phyloP scores from a whole-genome alignment of 1,140 invertebrate species.

The Brachionus paranguensis region DNA sequence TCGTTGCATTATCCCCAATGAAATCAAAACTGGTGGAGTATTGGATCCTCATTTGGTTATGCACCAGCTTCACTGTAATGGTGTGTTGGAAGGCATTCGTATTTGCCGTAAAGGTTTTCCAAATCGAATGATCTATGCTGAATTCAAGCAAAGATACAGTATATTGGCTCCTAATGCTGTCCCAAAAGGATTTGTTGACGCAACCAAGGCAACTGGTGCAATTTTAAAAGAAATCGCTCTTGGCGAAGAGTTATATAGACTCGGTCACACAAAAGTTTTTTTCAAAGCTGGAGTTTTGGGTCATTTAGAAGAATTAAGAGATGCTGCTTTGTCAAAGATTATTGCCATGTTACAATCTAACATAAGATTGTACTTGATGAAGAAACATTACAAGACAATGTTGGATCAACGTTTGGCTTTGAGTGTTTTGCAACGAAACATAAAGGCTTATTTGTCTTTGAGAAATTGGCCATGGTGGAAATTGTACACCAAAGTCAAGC shows the following conservation, averaged over 20 bases:
- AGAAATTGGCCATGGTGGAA: conserved; percentile 99
- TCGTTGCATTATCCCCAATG: conserved; percentile 99
- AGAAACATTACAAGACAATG: conserved; percentile 88
- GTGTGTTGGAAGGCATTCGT: conserved; percentile 99
- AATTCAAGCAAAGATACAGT: conserved; percentile 99
- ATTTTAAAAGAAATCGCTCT: conserved; percentile 71
- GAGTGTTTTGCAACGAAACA: conserved; percentile 94
- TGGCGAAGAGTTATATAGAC: conserved; percentile 72
- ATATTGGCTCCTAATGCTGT: conserved; percentile 83
- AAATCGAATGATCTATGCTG: conserved; percentile 99
- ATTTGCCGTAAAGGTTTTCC: conserved; percentile 99
- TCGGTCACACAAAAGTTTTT: conserved; percentile 97
- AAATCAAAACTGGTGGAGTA: conserved; percentile 88
- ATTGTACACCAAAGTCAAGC: conserved; percentile 95
- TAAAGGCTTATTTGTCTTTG: conserved; percentile 93
- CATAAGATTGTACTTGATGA: conserved; percentile 76
- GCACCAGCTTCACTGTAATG: conserved; percentile 99
- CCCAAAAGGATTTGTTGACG: conserved; percentile 67
- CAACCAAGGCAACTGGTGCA: conserved; percentile 72
- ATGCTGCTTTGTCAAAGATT: conserved; percentile 95
- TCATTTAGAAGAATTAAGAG: conserved; percentile 99
- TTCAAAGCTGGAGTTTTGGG: conserved; percentile 99
- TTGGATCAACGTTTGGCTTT: conserved; percentile 95
- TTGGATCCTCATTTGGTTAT: conserved; percentile 96
- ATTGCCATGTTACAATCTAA: conserved; percentile 95